Base-by-base conservation (phyloP, 92 coral and sea anemone genomes). In the Heliopora coerulea region DNA sequence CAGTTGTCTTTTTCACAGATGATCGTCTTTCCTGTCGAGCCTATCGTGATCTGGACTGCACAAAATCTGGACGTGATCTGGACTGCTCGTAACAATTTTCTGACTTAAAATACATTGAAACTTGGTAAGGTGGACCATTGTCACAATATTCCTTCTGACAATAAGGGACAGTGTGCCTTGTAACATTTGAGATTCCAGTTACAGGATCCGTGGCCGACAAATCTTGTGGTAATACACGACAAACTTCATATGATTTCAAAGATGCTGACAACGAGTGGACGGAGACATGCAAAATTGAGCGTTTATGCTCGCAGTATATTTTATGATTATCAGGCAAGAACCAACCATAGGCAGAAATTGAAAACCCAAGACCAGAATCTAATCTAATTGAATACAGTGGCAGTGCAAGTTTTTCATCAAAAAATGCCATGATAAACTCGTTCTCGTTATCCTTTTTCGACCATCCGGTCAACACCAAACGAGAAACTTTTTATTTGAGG, bases 301-400 rank as follows among this genome's bases (percentile, higher is more conserved):
- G 87, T 78, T 82, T 82, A 49, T 82, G 73, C 21, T 73, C 78
- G 39, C 75, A 62, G 77, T 82, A 82, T 15, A 82, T 54, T 19
- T 73, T 49, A 65, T 82, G 86, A 50, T 82, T 54, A 72, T 82
- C 78, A 65, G 82, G 86, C 14, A 82, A 79, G 56, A 82, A 82
- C 77, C 82, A 82, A 61, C 86, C 82, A 75, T 62, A 82, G 15
- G 58, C 69, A 27, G 82, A 68, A 32, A 81, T 83, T 40, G 78
- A 84, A 54, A 88, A 84, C n/a, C 76, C 82, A 15, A 73, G 89
- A 50, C 89, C 86, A 54, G 79, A 74, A 49, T 82, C 86, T 54
- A 74, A 68, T 17, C 23, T 82, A 31, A 82, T 64, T 20, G 77
- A 79, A 62, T 75, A 82, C 56, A 52, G 63, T 28, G 81, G 82